These are phyloP conservation scores for Iphiclides podalirius DNA, from an alignment of 2,888 invertebrate species.

Conservation along the genomic window DNA sequence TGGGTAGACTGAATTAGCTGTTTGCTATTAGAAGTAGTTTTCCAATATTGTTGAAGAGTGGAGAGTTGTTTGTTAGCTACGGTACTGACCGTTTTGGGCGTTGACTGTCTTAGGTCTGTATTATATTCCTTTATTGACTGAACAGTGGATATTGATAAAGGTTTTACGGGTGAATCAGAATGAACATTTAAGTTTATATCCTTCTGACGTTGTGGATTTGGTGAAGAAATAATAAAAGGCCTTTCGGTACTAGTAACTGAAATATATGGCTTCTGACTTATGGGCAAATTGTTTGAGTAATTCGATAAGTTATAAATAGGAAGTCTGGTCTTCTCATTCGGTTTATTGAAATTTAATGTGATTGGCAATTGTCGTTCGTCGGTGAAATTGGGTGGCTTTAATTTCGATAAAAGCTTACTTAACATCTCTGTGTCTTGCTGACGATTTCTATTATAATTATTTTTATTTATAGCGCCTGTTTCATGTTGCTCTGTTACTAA, in stretches of 20 bases:
- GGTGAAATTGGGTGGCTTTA: constrained; percentile 68
- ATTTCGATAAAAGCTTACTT: constrained; percentile 42
- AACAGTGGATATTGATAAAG: constrained; percentile 21
- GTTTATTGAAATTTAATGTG: constrained; percentile 58
- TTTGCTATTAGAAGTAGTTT: constrained; percentile 45
- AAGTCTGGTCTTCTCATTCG: constrained; percentile 38
- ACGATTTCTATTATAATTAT: constrained; percentile 28
- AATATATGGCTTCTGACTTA: constrained; percentile 54
- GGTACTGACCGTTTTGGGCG: constrained; percentile 56
- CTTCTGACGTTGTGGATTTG: constrained; percentile 52
- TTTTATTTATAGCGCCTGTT: constrained; percentile 36
- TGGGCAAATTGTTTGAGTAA: constrained; percentile 33
- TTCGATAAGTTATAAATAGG: constrained; percentile 34
- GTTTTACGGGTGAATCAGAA: constrained; percentile 12
- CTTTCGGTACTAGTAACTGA: constrained; percentile 47
- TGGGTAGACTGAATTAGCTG: constrained; percentile 43
- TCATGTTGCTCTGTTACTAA: constrained; percentile 28
- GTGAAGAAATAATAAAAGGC: constrained; percentile 49
- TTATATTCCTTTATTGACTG: constrained; percentile 26
- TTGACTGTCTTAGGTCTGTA: constrained; percentile 47
- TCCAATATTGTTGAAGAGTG: constrained; percentile 62
- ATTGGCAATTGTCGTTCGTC: constrained; percentile 70
- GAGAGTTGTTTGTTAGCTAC: constrained; percentile 59
- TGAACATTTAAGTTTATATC: constrained; percentile 25
- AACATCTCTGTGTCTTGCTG: constrained; percentile 39